Evolutionary conservation across 2,113 vertebrate species (phyloP), one percentile per base, ranked within the genome.

Genomic region (Psittacula cyanocephala): DNA sequence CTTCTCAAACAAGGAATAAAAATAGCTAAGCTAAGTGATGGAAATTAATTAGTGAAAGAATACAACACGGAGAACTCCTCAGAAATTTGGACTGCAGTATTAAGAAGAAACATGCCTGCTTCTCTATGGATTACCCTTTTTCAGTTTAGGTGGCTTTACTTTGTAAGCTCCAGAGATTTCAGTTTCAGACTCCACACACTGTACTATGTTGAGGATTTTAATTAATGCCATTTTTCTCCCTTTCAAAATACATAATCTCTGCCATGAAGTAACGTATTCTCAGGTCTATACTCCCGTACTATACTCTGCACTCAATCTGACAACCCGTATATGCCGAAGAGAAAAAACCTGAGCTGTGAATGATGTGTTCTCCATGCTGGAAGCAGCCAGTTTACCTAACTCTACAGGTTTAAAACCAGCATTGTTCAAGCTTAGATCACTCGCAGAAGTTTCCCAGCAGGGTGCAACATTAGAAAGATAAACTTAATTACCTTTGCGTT

Each of bases 401-500:
- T 86, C 50, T 28, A 64, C 17, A 80, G 44, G 44, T 93, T 97
- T 96, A 57, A 87, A 91, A 49, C 24, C 39, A 91, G 65, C 89
- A 90, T 74, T 95, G 87, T 78, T 71, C n/a, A 93, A 77, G 67
- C 41, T 91, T 70, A 88, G 33, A 31, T 65, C 9, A 80, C 86
- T 88, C 46, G 64, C 6, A 79, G 33, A 80, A 74, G 31, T 89
- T 84, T 96, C 70, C 39, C 55, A 96, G 69, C 60, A 92, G 41
- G 28, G 35, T 67, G 31, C 35, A 96, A 94, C 20, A 65, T 52
- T 46, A 93, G n/a, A 44, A 96, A 69, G 55, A 41, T 75, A 18
- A 95, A 50, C 88, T 92, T 94, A 96, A 43, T 97, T 98, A 99
- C 99, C 99, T 99, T 99, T 62, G 99, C 99, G 80, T 99, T 99